A percentile compares a stretch with the other conserved stretches of the same genome.
Conservation (phyloP, 2,113 vertebrate genomes). For the Saguinus midas region DNA sequence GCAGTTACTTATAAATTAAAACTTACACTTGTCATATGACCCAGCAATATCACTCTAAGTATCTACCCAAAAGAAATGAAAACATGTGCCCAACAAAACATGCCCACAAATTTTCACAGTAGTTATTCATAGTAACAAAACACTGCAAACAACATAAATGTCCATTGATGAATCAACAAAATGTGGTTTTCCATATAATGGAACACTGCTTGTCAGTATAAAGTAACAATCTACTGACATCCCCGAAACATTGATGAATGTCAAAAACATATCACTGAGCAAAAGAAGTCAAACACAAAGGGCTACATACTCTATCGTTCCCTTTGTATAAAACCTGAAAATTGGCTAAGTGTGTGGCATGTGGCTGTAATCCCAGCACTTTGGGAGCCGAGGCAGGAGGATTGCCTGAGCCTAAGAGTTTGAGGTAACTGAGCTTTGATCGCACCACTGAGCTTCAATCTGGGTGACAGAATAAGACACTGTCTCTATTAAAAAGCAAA, state of each 20-base stretch:
- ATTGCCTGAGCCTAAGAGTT: too few species aligned
- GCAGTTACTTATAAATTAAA: background rate
- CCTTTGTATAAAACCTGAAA: background rate
- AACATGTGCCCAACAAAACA: background rate
- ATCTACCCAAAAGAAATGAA: background rate
- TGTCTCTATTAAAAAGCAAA: too few species aligned
- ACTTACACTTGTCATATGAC: background rate
- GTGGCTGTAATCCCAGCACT: too few species aligned
- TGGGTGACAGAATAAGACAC: too few species aligned
- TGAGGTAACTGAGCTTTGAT: too few species aligned
- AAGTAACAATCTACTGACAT: background rate
- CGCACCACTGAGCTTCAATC: too few species aligned
- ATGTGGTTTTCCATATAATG: background rate
- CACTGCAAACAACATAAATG: background rate
- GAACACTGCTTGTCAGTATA: background rate
- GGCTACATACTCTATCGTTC: too few species aligned
- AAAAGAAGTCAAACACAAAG: background rate
- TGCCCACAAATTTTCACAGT: background rate
- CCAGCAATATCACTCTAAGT: background rate
- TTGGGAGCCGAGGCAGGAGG: too few species aligned
- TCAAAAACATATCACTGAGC: background rate
- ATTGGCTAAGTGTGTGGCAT: too few species aligned
- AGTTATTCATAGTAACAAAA: background rate
- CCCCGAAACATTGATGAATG: too few species aligned
- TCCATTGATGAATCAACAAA: background rate